These are phyloP conservation scores for Reticulitermes lucifugus DNA, from an alignment of 2,888 invertebrate genomes.

Conservation along the genomic window DNA sequence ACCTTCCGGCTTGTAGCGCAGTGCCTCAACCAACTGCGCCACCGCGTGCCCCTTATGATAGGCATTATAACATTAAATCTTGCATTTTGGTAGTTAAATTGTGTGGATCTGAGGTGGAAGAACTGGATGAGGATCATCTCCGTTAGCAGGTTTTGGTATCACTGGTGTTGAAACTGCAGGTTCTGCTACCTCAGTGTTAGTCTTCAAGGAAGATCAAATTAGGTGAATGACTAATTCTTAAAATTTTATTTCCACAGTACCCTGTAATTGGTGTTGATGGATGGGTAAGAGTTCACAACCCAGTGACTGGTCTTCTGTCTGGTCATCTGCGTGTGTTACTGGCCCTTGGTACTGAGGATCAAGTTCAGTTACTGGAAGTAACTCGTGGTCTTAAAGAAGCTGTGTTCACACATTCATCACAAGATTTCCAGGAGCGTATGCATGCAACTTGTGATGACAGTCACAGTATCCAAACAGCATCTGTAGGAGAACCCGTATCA, in stretches of 20 bases:
- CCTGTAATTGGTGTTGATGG: slow-evolving; percentile 72
- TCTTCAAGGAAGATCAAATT: not conserved
- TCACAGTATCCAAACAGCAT: not conserved
- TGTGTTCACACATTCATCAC: not conserved
- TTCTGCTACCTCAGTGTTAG: not conserved
- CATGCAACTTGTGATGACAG: not conserved
- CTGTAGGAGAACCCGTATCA: not conserved
- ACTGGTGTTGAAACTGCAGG: not conserved
- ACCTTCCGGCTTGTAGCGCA: too few species aligned
- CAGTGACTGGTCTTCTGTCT: slow-evolving; percentile 62
- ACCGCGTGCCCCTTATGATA: too few species aligned
- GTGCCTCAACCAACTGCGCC: too few species aligned
- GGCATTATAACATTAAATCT: too few species aligned
- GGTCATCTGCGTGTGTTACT: slow-evolving; percentile 70
- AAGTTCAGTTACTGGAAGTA: slow-evolving; percentile 62
- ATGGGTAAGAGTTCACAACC: slow-evolving; percentile 68
- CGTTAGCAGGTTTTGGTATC: too few species aligned
- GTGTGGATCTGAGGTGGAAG: too few species aligned
- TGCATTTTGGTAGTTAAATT: too few species aligned
- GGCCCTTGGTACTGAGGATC: slow-evolving; percentile 71
- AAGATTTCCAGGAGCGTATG: not conserved
- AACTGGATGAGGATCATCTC: too few species aligned
- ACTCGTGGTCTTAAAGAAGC: not conserved
- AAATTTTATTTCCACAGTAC: slow-evolving; percentile 61
- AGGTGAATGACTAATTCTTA: not conserved